These are phyloP conservation scores for Erebia ligea DNA, from an alignment of 2,888 invertebrate species.

Conservation along the genomic window DNA sequence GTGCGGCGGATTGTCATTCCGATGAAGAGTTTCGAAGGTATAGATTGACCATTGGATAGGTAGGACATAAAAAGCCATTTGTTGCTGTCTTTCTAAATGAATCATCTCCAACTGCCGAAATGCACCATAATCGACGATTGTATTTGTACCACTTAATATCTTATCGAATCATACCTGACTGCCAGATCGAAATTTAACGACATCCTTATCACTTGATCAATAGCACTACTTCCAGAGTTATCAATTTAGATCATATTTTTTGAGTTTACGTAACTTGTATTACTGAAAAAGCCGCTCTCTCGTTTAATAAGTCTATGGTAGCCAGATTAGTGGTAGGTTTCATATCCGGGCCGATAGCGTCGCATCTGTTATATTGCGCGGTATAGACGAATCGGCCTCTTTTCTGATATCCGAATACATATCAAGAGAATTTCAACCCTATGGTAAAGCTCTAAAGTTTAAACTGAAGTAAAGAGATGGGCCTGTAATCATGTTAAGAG, in stretches of 20 bases:
- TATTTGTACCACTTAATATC: too few relatives aligned
- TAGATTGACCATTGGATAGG: neutral
- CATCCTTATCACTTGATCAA: too few relatives aligned
- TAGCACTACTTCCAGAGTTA: too few relatives aligned
- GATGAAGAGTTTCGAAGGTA: neutral
- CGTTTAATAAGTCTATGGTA: slow-evolving; percentile 23
- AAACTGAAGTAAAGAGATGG: neutral
- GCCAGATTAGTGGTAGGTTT: slow-evolving; percentile 46
- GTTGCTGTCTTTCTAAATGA: too few relatives aligned
- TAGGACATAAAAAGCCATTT: too few relatives aligned
- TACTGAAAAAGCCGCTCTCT: neutral
- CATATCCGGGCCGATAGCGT: slow-evolving; percentile 44
- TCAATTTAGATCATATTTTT: neutral
- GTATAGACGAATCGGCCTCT: slow-evolving; percentile 34
- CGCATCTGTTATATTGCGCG: slow-evolving; percentile 38
- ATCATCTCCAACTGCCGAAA: neutral
- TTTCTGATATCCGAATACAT: slow-evolving; percentile 17
- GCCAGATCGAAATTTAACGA: too few relatives aligned
- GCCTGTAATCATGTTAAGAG: slow-evolving; percentile 16
- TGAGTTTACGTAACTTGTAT: neutral
- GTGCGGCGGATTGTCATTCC: slow-evolving; percentile 25
- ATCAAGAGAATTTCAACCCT: slow-evolving; percentile 10
- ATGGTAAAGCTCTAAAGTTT: neutral
- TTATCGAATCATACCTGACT: too few relatives aligned
- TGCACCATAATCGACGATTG: neutral